Conservation (phyloP, 2,888 invertebrate genomes). For the Neuroscelio doddi region DNA sequence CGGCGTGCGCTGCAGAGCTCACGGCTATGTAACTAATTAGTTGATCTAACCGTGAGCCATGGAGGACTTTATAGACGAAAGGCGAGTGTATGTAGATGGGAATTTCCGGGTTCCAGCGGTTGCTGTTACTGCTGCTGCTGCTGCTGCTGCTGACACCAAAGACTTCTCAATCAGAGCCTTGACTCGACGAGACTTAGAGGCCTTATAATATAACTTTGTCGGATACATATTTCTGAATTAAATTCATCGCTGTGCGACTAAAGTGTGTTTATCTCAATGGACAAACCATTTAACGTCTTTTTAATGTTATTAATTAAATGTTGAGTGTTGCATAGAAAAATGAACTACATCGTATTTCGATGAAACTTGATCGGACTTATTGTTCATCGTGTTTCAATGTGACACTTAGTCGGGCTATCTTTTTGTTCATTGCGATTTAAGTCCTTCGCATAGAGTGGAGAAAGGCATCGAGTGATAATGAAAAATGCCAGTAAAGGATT, state of each 20-base stretch:
- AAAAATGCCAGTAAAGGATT: no score
- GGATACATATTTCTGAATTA: slow-evolving; percentile 36
- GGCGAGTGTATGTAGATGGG: slow-evolving; percentile 45
- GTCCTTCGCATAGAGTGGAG: no score
- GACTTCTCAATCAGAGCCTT: slow-evolving; percentile 63
- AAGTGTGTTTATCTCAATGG: no score
- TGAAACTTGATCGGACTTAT: no score
- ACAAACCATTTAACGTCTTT: no score
- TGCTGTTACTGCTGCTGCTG: slow-evolving; percentile 23
- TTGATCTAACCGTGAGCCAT: slow-evolving; percentile 62
- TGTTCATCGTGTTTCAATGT: no score
- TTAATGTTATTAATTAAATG: no score
- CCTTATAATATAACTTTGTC: slow-evolving; percentile 39
- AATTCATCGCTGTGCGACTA: slow-evolving; percentile 23
- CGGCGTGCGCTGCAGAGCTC: slow-evolving; percentile 55
- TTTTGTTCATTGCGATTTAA: no score
- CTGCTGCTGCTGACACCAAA: slow-evolving; percentile 70
- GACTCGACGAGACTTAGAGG: slow-evolving; percentile 19
- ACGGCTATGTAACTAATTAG: slow-evolving; percentile 70
- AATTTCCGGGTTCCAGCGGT: slow-evolving; percentile 43
- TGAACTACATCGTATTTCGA: no score
- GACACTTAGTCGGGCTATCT: no score
- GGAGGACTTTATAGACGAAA: slow-evolving; percentile 62
- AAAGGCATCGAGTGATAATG: slow-evolving; percentile 2
- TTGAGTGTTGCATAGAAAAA: no score